phyloP scores from a whole-genome alignment of 2,797 vertebrate genomes.

The Pelodytes ibericus region DNA sequence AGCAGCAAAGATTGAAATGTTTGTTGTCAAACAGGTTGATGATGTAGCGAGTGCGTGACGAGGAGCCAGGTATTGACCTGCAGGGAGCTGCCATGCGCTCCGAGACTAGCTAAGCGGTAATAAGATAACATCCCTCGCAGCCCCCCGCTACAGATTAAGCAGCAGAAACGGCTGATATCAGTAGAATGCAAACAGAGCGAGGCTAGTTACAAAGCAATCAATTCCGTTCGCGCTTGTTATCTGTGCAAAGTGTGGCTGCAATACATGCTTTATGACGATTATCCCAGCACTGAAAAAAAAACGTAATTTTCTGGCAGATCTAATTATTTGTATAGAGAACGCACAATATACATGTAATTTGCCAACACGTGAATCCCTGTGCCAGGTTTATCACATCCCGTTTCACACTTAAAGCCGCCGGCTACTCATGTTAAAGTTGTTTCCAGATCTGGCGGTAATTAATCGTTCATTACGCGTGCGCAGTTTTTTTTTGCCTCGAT shows the following conservation, averaged over 20 bases:
- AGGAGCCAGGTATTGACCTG: conserved; percentile 20
- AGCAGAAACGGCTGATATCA: not conserved
- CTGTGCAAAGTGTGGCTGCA: not conserved
- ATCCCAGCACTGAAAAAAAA: not conserved
- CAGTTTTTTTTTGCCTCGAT: too few relatives aligned
- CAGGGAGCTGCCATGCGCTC: conserved; percentile 11
- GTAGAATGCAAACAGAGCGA: not conserved
- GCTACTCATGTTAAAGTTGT: too few relatives aligned
- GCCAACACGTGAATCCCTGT: too few relatives aligned
- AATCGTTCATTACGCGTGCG: too few relatives aligned
- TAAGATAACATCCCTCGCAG: not conserved
- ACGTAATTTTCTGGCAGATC: not conserved
- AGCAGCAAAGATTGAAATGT: conserved; percentile 34
- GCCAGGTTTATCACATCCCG: too few relatives aligned
- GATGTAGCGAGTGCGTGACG: conserved; percentile 19
- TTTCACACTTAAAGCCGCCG: too few relatives aligned
- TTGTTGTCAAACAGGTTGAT: conserved; percentile 47
- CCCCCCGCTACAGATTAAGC: too few relatives aligned
- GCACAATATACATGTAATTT: not conserved
- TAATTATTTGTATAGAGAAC: not conserved
- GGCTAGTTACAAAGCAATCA: not conserved
- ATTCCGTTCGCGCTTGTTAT: not conserved
- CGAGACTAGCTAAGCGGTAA: not conserved
- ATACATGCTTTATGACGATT: not conserved
- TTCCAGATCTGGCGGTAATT: too few relatives aligned